These are phyloP conservation scores for Ceyx cyanopectus DNA, from an alignment of 2,113 vertebrate genomes.

Conservation along the genomic window DNA sequence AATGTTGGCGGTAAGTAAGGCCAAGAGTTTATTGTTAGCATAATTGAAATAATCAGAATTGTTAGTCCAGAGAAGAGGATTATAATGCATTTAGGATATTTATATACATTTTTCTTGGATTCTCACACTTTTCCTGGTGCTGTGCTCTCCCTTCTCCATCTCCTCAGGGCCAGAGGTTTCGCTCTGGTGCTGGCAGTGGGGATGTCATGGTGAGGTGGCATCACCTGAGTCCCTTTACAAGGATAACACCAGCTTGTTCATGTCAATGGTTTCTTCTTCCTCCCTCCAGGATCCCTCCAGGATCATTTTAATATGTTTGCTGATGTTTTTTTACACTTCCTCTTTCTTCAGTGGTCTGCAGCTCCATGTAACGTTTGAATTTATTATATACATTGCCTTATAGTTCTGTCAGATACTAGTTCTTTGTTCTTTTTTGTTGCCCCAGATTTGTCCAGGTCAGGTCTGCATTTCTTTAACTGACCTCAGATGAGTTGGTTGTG, in stretches of 20 bases:
- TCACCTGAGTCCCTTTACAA: not conserved
- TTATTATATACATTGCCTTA: not conserved
- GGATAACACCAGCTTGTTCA: not conserved
- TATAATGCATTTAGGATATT: not conserved
- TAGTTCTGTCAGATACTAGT: not conserved
- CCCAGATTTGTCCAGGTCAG: not conserved
- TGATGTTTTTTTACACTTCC: not conserved
- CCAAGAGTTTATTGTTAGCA: not conserved
- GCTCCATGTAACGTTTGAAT: too few species aligned
- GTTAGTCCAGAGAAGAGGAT: not conserved
- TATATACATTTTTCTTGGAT: accelerated
- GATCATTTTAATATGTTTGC: not conserved
- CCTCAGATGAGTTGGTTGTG: accelerated
- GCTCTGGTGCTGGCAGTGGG: not conserved
- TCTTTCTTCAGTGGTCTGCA: not conserved
- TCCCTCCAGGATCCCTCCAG: not conserved
- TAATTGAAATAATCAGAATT: not conserved
- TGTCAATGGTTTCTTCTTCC: not conserved
- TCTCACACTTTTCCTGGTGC: not conserved
- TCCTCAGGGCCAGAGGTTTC: not conserved
- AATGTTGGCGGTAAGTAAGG: not conserved
- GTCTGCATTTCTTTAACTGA: not conserved
- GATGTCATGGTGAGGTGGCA: accelerated
- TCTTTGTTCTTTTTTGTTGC: not conserved
- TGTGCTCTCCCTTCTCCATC: not conserved